Conservation (phyloP, 2,113 vertebrate genomes). For the Erythrocebus patas region DNA sequence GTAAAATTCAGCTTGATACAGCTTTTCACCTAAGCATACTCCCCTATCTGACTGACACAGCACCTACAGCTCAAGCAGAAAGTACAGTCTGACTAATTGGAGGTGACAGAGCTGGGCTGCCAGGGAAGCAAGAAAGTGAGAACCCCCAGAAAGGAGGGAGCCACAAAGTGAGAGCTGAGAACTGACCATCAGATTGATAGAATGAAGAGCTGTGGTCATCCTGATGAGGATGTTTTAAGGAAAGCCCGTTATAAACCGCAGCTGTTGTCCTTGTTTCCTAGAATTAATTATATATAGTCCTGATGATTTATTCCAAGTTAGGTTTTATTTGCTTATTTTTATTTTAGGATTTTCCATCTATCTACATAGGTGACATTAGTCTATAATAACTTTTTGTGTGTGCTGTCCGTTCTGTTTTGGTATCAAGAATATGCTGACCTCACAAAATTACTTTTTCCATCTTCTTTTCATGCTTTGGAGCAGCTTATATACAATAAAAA, state of each 20-base stretch:
- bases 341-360: neutral
- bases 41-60: neutral
- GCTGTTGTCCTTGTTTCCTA: neutral
- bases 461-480: neutral
- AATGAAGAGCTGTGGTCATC: neutral
- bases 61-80: neutral
- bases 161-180: neutral
- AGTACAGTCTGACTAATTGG: neutral
- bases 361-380: neutral
- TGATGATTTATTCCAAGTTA: neutral
- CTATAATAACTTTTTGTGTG: neutral
- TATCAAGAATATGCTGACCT: constrained; percentile 15
- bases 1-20: neutral
- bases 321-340: neutral
- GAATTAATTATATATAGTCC: neutral
- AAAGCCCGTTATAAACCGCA: neutral
- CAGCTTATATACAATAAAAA: neutral
- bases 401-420: neutral
- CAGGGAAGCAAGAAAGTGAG: neutral
- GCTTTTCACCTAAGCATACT: neutral
- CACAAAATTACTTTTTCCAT: neutral
- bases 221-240: neutral
- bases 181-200: neutral
- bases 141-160: neutral
- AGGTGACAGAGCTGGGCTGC: neutral